Evolutionary conservation across 2,888 invertebrate species (phyloP), one percentile per base, ranked within the genome.

Genomic region (Aphodius granarius): DNA sequence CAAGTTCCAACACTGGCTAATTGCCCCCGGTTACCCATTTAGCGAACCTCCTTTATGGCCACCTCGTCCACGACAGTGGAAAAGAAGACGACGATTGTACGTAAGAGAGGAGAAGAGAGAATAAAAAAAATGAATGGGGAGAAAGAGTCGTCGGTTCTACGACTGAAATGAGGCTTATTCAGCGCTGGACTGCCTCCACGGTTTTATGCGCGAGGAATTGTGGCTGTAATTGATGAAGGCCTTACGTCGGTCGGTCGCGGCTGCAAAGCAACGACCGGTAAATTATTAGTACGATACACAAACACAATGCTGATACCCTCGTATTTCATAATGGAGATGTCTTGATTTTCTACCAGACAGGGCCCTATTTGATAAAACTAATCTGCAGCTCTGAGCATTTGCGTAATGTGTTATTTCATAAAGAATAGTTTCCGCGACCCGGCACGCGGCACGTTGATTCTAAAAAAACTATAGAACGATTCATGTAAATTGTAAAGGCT

Each of bases 91-190:
- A 68, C 62, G 70, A 43, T 68, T 5, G 63, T 62, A 73, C 21
- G 68, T 9, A 16, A 63, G 64, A 21, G 22, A 63, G 19, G 71
- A 66, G 71, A 22, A n/a, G 71, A 23, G 22, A 68, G 71, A 17
- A 63, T 16, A 17, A 43, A 16, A 70, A 22, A 62, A 22, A 62
- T 64, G 74, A 63, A 74, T 21, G 18, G 66, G 20, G 43, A 43
- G 43, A 43, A 43, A 43, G 43, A 43, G 43, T 43, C 43, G 23
- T 23, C 23, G 43, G 6, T 43, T 43, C 43, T 43, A 43, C 43
- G 43, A 43, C 43, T 43, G 43, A 43, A 43, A 43, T 43, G 3
- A 43, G 43, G 43, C 43, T 43, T 43, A 43, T 43, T 43, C 43
- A 43, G 43, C 43, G n/a, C n/a, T n/a, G 43, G 43, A 13, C 43